These are phyloP conservation scores for Phoxinus dragarum DNA, from an alignment of 2,797 vertebrate genomes.

Conservation along the genomic window DNA sequence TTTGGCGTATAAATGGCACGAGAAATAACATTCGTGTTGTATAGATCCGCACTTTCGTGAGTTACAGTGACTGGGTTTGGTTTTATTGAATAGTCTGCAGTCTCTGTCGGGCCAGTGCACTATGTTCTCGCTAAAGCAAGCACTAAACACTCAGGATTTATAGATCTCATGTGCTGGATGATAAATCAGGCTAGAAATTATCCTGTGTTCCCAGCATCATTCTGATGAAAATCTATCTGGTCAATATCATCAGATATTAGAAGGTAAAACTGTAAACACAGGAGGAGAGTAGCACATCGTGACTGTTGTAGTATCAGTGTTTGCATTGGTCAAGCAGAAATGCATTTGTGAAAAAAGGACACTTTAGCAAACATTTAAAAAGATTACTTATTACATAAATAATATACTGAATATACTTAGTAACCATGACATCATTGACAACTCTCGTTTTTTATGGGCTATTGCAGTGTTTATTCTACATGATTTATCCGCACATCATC, in stretches of 20 bases:
- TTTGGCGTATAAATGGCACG: no score
- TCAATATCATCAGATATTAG: not conserved
- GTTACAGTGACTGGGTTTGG: not conserved
- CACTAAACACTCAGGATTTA: not conserved
- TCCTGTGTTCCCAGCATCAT: not conserved
- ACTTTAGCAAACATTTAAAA: no score
- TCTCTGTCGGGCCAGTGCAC: constrained; percentile 12
- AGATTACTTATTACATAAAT: no score
- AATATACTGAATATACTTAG: no score
- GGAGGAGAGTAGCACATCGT: not conserved
- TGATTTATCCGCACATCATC: not conserved
- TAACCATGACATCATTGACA: not conserved
- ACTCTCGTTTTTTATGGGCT: no score
- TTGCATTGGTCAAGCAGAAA: not conserved
- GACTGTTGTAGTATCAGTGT: not conserved
- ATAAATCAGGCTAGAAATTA: not conserved
- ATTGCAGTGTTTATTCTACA: not conserved
- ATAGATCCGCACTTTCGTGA: no score
- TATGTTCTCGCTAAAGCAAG: not conserved
- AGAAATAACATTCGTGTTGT: no score
- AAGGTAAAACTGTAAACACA: not conserved
- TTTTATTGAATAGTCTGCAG: constrained; percentile 35
- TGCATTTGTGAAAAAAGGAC: not conserved
- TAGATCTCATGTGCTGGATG: not conserved
- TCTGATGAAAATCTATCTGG: not conserved